phyloP scores from a whole-genome alignment of 2,888 invertebrate genomes.

The Nomada goodeniana region DNA sequence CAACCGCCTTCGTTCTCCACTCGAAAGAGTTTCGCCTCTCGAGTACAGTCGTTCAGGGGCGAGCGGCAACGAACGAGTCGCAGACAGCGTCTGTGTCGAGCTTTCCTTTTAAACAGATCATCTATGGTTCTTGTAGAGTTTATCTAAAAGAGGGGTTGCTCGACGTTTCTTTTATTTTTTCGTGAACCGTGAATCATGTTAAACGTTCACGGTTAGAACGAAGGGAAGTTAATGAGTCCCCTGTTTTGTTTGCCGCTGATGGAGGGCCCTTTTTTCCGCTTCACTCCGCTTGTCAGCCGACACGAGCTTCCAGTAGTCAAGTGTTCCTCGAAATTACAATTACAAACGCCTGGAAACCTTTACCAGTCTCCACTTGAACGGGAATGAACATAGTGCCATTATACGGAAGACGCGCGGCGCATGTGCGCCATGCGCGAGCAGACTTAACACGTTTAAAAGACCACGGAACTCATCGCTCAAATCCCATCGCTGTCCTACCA shows the following conservation, averaged over 20 bases:
- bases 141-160: neutral
- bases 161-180: neutral
- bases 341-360: too few relatives aligned
- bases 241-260: neutral
- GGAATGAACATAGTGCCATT: neutral
- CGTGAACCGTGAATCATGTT: neutral
- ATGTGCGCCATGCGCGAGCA: too few relatives aligned
- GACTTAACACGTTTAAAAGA: neutral
- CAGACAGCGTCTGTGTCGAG: neutral
- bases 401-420: neutral
- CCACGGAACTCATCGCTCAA: neutral
- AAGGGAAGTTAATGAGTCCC: conserved; percentile 1
- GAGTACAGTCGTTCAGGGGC: conserved; percentile 24
- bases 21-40: conserved; percentile 29
- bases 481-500: neutral
- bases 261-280: neutral
- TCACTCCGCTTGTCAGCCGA: neutral
- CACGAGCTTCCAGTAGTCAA: neutral
- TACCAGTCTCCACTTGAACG: neutral
- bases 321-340: conserved; percentile 8
- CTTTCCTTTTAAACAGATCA: conserved; percentile 8
- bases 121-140: too few relatives aligned
- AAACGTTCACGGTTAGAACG: neutral
- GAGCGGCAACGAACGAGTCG: conserved; percentile 8
- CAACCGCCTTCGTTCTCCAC: conserved; percentile 10